Evolutionary conservation across 2,113 vertebrate genomes (phyloP).

Genomic region (Malurus elegans): DNA sequence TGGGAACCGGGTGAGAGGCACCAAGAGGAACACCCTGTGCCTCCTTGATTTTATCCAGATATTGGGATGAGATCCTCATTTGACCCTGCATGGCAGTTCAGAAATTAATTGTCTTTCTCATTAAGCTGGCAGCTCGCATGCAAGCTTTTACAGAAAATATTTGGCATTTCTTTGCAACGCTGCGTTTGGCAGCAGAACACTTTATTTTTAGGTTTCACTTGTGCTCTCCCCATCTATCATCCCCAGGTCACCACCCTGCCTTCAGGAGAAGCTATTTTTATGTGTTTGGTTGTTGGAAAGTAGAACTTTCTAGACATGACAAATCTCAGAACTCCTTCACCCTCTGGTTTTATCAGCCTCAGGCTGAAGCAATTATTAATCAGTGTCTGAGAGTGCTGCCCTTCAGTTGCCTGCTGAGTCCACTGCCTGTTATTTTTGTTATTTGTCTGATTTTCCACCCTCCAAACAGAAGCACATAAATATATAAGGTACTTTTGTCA

Average conservation of each 20-base stretch:
- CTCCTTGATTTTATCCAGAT: background rate
- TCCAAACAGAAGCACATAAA: background rate
- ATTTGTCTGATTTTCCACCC: background rate
- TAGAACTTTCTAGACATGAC: background rate
- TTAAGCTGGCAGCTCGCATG: background rate
- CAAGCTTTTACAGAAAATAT: background rate
- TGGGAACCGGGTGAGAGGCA: background rate
- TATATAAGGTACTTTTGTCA: background rate
- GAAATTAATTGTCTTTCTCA: background rate
- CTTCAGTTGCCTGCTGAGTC: background rate
- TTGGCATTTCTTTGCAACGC: background rate
- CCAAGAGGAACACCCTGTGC: background rate
- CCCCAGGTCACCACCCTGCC: background rate
- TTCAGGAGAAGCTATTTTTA: background rate
- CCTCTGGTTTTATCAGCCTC: background rate
- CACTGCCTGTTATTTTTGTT: background rate
- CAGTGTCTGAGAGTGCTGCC: background rate
- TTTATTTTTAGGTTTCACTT: background rate
- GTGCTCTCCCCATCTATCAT: background rate
- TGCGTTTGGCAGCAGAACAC: background rate
- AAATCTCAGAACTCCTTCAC: background rate
- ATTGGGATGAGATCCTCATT: background rate
- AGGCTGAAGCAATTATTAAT: background rate
- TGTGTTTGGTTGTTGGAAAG: background rate
- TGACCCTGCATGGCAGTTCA: background rate